phyloP scores from a whole-genome alignment of 2,797 vertebrate genomes.

The Spheniscus humboldti region DNA sequence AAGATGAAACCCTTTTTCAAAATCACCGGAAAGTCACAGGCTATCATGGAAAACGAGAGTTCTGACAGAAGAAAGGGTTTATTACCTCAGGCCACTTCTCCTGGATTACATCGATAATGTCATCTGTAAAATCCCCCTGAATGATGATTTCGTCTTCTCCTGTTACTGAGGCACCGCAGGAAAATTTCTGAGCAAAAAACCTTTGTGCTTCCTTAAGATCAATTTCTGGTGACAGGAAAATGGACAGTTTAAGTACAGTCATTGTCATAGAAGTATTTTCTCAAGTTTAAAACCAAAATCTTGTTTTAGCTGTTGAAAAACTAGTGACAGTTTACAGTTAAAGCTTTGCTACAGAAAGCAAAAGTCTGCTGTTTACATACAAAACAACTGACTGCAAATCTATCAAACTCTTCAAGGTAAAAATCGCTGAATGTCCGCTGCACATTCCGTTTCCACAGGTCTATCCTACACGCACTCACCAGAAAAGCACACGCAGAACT shows the following conservation, averaged over 20 bases:
- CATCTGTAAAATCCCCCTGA: conserved; percentile 99
- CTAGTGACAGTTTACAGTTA: background rate
- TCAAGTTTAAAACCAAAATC: background rate
- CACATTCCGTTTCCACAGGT: fast-evolving
- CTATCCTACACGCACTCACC: fast-evolving
- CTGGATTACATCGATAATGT: conserved; percentile 98
- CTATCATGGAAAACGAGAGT: background rate
- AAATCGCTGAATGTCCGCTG: background rate
- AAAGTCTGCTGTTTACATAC: background rate
- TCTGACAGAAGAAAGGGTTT: background rate
- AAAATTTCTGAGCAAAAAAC: conserved; percentile 99
- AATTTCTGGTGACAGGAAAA: conserved; percentile 81
- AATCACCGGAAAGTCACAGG: background rate
- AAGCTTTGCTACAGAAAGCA: background rate
- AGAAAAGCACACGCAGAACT: background rate
- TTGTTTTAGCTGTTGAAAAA: background rate
- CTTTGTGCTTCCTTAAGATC: conserved; percentile 99
- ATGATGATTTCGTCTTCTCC: conserved; percentile 98
- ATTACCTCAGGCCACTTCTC: conserved; percentile 98
- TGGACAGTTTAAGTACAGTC: background rate
- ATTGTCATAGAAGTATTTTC: background rate
- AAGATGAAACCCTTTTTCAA: background rate
- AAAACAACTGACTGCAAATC: background rate
- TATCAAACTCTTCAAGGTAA: background rate
- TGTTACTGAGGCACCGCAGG: conserved; percentile 96